Conservation (phyloP, 2,113 vertebrate species). For the Muntiacus reevesi region DNA sequence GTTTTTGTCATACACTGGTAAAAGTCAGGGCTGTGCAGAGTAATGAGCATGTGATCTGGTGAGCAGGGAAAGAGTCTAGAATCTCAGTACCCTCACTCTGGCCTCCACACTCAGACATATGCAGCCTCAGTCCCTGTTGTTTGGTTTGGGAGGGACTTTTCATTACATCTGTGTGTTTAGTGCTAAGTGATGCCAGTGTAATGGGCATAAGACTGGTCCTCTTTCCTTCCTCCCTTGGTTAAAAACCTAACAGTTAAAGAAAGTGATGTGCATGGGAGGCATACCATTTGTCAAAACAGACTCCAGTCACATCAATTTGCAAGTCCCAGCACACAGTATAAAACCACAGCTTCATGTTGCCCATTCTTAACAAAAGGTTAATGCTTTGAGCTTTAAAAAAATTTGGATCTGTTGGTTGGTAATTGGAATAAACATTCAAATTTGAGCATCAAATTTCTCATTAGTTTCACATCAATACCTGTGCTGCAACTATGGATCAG, state of each 20-base stretch:
- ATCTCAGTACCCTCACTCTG: rapidly evolving
- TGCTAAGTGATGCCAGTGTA: neutral
- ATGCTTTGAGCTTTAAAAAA: slow-evolving; percentile 75
- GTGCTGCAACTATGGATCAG: slow-evolving; percentile 86
- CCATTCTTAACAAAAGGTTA: slow-evolving; percentile 81
- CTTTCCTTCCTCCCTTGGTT: neutral
- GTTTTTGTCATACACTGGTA: no score
- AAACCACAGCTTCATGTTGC: slow-evolving; percentile 58
- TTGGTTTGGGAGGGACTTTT: neutral
- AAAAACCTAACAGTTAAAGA: neutral
- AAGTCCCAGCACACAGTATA: neutral
- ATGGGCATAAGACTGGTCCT: neutral
- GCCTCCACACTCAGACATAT: neutral
- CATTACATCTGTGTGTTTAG: neutral
- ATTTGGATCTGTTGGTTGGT: slow-evolving; percentile 85
- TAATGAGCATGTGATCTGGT: neutral
- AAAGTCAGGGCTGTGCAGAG: neutral
- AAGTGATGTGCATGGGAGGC: neutral
- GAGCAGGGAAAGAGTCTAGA: neutral
- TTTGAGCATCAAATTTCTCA: slow-evolving; percentile 90
- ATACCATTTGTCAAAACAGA: slow-evolving; percentile 53
- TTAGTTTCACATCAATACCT: slow-evolving; percentile 91
- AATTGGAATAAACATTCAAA: slow-evolving; percentile 91
- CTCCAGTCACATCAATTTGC: neutral
- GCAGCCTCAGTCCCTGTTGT: neutral